These are phyloP conservation scores for Vesta saturnalis DNA, from an alignment of 2,888 invertebrate genomes.

Conservation along the genomic window DNA sequence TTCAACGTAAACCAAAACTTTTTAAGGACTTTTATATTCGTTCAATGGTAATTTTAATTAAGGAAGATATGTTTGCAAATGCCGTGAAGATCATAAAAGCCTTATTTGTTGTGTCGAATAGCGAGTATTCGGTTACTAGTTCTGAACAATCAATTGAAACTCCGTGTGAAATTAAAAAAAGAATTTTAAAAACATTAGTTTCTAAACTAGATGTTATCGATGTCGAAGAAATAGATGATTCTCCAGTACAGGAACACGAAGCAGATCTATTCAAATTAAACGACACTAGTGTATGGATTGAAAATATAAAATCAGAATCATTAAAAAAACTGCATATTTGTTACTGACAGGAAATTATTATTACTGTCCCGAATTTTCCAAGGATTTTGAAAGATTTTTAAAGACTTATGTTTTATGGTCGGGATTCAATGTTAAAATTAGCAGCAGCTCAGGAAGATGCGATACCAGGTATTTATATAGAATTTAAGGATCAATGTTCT, in stretches of 20 bases:
- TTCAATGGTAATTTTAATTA: conserved; percentile 1
- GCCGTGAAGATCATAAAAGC: neutral
- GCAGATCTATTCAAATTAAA: neutral
- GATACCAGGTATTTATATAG: too few relatives aligned
- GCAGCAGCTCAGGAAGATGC: neutral
- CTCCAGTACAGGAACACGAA: neutral
- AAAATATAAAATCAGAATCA: neutral
- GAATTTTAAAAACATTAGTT: neutral
- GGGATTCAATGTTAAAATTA: neutral
- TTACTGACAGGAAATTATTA: neutral
- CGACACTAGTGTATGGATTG: neutral
- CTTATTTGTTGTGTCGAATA: neutral
- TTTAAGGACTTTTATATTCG: neutral
- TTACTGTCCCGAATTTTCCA: too few relatives aligned
- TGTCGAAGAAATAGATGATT: too few relatives aligned
- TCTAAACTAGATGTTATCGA: neutral
- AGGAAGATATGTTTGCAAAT: neutral
- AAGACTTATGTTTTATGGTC: neutral
- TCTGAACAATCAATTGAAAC: neutral
- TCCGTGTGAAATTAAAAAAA: neutral
- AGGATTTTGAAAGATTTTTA: neutral
- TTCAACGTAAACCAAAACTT: neutral
- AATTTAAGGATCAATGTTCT: too few relatives aligned
- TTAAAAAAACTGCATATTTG: neutral
- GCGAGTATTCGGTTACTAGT: neutral